These are phyloP conservation scores for Caenorhabditis doughertyi DNA, from an alignment of 2,888 invertebrate genomes.

Conservation along the genomic window DNA sequence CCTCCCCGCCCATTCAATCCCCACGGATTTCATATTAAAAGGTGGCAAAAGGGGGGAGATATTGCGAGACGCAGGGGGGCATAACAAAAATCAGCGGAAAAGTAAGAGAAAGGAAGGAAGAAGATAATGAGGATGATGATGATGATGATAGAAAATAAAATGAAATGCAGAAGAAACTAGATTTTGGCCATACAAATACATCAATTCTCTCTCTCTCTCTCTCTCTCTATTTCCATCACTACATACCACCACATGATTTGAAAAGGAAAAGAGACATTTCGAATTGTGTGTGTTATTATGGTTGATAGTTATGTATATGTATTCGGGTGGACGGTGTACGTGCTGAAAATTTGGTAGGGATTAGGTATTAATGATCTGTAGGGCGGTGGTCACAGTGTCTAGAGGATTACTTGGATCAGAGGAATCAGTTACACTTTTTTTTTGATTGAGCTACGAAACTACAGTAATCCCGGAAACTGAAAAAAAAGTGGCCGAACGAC, in stretches of 20 bases:
- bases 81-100: not conserved
- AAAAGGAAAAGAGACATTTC: not conserved
- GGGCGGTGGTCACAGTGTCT: constrained; percentile 11
- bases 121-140: constrained; percentile 2
- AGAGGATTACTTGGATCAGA: not conserved
- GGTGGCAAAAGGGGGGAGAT: not conserved
- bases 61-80: constrained; percentile 5
- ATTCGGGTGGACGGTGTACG: no score
- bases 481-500: no score
- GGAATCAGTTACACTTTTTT: constrained; percentile 10
- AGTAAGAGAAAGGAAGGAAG: not conserved
- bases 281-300: not conserved
- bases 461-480: no score
- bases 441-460: no score
- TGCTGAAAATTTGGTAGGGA: constrained; percentile 2
- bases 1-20: not conserved
- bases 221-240: not conserved
- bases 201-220: not conserved
- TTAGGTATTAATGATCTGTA: constrained; percentile 2
- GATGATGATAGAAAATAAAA: constrained; percentile 29
- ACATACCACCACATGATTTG: not conserved
- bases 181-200: constrained; percentile 2
- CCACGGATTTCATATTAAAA: constrained; percentile 31
- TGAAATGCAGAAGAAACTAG: constrained; percentile 41
- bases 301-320: not conserved